Base-by-base conservation (phyloP, 1,140 invertebrate species). In the Phocides pigmalion region DNA sequence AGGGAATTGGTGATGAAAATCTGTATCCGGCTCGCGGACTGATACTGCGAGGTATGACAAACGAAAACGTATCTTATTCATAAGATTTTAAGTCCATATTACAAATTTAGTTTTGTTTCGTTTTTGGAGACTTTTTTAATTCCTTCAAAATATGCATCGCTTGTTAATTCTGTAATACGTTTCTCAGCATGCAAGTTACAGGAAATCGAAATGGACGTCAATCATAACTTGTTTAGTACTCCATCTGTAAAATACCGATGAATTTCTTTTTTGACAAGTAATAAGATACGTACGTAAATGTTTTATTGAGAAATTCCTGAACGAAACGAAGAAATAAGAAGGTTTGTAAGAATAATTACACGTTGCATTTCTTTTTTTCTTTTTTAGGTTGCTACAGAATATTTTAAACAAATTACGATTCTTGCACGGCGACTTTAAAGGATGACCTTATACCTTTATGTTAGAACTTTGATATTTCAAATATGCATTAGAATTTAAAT, bases 141-240 rank as follows among this genome's bases (percentile, higher is more conserved):
- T 20, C 0, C 25, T 47, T 47, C 6, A 14, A 50, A 32, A 50
- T 32, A 16, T 16, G 25, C 47, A 50, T 32, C 17, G 6, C 3
- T n/a, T 17, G 16, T 37, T 53, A 39, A 39, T 53, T 20, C 4
- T 19, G 0, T 16, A 51, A 47, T 6, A 39, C 3, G 17, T n/a
- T 20, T 53, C 50, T n/a, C 32, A 39, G 50, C 50, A 53, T 39
- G 50, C 32, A 20, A 53, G 17, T 53, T 37, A 53, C 15, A 16
- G 50, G 17, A 39, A 53, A 53, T 37, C 12, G 20, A 1, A 49
- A 28, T 9, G 46, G 46, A 49, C 22, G 28, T 15, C 28, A 15
- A 12, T 49, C 46, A 25, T 49, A 28, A 49, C 12, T 25, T n/a
- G n/a, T 20, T 25, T 20, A 25, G 20, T 25, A 20, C 1, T n/a